phyloP scores from a whole-genome alignment of 2,113 vertebrate species.

The Thermophis baileyi region DNA sequence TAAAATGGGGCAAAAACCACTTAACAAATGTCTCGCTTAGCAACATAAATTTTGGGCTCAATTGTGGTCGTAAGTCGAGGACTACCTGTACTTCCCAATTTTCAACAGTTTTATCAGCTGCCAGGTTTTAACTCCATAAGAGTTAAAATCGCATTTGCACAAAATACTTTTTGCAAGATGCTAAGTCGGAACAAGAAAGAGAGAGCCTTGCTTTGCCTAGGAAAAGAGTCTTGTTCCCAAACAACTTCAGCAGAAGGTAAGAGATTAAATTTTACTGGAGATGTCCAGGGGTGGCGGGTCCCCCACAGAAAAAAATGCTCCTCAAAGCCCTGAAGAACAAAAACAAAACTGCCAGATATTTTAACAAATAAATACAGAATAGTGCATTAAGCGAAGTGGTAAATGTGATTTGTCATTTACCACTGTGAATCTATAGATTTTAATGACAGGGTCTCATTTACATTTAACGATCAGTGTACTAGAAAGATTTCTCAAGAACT shows the following conservation, averaged over 20 bases:
- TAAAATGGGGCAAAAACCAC: not conserved
- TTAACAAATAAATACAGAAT: constrained; percentile 24
- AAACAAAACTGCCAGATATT: constrained; percentile 44
- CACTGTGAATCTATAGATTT: constrained; percentile 63
- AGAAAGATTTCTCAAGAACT: constrained; percentile 58
- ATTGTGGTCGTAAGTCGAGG: not conserved
- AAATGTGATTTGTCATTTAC: constrained; percentile 64
- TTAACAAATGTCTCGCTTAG: not conserved
- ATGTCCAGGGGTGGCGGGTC: not conserved
- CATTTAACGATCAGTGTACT: constrained; percentile 64
- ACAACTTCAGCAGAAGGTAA: not conserved
- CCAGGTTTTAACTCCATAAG: not conserved
- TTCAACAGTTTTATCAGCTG: not conserved
- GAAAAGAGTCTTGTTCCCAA: rapidly evolving
- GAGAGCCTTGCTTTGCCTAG: not conserved
- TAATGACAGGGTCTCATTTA: constrained; percentile 70
- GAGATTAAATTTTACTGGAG: not conserved
- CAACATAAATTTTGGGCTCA: not conserved
- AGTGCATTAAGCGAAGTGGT: constrained; percentile 51
- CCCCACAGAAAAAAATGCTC: not conserved
- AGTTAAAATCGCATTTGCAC: not conserved
- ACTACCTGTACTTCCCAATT: not conserved
- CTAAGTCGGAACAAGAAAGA: no score
- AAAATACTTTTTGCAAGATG: not conserved
- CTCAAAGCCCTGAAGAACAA: constrained; percentile 16